Base-by-base conservation (phyloP, 2,113 vertebrate species). In the Emydura subglobosa region DNA sequence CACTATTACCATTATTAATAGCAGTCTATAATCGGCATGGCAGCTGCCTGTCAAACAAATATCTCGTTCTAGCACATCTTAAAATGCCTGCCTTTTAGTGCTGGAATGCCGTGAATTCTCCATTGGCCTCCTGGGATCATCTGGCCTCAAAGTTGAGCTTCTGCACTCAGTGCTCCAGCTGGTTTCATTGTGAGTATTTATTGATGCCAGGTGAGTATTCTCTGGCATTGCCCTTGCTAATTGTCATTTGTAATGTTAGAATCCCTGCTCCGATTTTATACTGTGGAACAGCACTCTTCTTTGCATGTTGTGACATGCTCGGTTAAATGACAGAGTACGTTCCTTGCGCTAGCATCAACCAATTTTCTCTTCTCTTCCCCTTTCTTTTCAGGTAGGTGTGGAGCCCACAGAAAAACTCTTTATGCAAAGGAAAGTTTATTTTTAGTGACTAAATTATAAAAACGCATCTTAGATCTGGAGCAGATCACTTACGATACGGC, bases 371-470 rank as follows among this genome's bases (percentile, higher is more conserved):
- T 50, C 29, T 3, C 13, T 91, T 89, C 79, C 1, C 81, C 90
- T 90, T 61, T n/a, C 51, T 4, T 78, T 96, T 59, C 47, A 47
- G 47, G 47, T 47, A 47, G 47, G 47, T 47, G 47, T 47, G 47
- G 47, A 47, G 47, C 47, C 47, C 47, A 47, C 47, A 47, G 47
- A 47, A 47, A 47, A 47, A 47, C 47, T 47, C 47, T 47, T 47
- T 47, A 47, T 47, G 47, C 47, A 47, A 47, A 47, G 47, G 47
- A 47, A 47, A 47, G 53, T 95, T 55, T 21, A 44, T 54, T 92
- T 68, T 86, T 79, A 93, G 84, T 65, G 94, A 53, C 85, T 44
- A 49, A 79, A 53, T 90, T 91, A 76, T 34, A 91, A 95, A 85
- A 57, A 47, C 54, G 39, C 24, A 61, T 83, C 84, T 25, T 79